A percentile compares a stretch with the other conserved stretches of the same genome.
phyloP scores from a whole-genome alignment of 2,888 invertebrate genomes.

The Hoplodrina blanda region DNA sequence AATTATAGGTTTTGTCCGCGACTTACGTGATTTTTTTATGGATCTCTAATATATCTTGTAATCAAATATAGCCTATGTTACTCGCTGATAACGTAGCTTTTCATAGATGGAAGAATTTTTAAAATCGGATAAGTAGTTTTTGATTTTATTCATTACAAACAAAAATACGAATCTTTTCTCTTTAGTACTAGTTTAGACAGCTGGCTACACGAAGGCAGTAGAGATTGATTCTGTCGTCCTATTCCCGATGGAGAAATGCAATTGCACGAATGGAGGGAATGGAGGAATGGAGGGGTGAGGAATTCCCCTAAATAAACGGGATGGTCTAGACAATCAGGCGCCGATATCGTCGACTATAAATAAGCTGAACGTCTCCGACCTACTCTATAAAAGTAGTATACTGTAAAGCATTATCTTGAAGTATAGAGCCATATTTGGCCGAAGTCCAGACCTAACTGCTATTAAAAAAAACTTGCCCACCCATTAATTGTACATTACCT shows the following conservation, averaged over 20 bases:
- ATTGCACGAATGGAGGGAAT: constrained; percentile 61
- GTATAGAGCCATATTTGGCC: constrained; percentile 70
- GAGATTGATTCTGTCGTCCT: constrained; percentile 35
- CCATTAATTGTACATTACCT: constrained; percentile 14
- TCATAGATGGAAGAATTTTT: no score
- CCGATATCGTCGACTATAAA: constrained; percentile 75
- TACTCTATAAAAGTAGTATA: constrained; percentile 68
- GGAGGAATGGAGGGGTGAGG: constrained; percentile 71
- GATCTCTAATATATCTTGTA: no score
- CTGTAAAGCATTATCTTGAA: constrained; percentile 63
- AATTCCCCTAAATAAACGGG: constrained; percentile 73
- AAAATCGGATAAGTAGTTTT: no score
- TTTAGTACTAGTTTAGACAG: no score
- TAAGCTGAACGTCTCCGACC: constrained; percentile 70
- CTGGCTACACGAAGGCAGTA: background rate
- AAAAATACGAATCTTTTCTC: no score
- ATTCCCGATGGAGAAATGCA: constrained; percentile 39
- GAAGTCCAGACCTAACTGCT: constrained; percentile 59
- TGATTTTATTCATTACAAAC: no score
- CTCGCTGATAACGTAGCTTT: no score
- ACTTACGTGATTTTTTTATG: no score
- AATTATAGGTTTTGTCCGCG: constrained; percentile 21
- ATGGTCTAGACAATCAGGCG: constrained; percentile 83
- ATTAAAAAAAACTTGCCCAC: constrained; percentile 34
- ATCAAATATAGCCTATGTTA: no score